Evolutionary conservation across 2,888 invertebrate species (phyloP).

Genomic region (Ischnura elegans): DNA sequence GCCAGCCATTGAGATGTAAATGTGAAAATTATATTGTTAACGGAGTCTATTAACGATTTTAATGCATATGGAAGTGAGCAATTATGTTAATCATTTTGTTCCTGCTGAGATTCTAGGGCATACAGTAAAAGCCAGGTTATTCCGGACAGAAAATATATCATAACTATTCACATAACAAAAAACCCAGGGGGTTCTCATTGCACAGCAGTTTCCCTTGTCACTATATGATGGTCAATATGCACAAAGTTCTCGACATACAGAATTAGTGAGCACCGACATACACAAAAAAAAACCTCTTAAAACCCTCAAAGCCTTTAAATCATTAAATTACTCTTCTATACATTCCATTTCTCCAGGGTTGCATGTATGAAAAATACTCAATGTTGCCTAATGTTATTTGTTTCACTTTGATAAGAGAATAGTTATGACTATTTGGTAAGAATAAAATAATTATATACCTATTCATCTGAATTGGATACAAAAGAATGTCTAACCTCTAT

Average conservation of each 20-base stretch:
- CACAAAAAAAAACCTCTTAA: background rate
- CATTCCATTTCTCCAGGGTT: background rate
- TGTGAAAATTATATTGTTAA: constrained; percentile 18
- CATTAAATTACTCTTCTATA: background rate
- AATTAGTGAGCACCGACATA: background rate
- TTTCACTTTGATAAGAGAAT: background rate
- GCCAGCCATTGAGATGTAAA: background rate
- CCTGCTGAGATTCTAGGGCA: background rate
- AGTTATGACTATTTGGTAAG: background rate
- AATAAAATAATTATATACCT: background rate
- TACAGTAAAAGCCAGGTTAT: background rate
- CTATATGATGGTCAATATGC: background rate
- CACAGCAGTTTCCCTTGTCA: background rate
- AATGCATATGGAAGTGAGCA: constrained; percentile 12
- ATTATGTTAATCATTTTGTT: background rate
- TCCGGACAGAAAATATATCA: background rate
- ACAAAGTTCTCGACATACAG: background rate
- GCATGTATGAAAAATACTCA: too few species aligned
- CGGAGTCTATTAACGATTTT: constrained; percentile 33
- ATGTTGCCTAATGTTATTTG: too few species aligned
- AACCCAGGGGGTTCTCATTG: background rate
- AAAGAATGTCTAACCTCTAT: background rate
- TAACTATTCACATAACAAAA: background rate
- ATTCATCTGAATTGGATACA: background rate
- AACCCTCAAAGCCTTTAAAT: background rate